Evolutionary conservation across 2,888 invertebrate species (phyloP), one percentile per base, ranked within the genome.

Genomic region (Cerastis rubricosa): DNA sequence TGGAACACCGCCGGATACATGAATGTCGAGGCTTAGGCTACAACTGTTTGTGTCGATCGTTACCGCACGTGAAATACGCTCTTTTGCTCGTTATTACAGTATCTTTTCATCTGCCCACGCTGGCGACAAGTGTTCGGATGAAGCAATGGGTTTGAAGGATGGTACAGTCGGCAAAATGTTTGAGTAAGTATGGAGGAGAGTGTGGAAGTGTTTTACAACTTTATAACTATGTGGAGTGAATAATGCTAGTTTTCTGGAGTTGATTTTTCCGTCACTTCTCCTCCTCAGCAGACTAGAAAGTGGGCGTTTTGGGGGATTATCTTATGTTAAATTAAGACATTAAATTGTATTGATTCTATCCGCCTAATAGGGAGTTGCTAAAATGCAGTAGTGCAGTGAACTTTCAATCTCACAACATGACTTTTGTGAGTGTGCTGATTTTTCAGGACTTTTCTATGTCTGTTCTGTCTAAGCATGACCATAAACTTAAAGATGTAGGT

Each of bases 21-120:
- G 73, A 84, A 85, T 78, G 84, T 81, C 85, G n/a, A 78, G 68
- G 78, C 40, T 75, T 35, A 81, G 14, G 43, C 75, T 71, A 67
- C 40, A 76, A 81, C 61, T 54, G 78, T 84, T 84, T 78, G 81
- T 81, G 71, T 81, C 59, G 77, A 81, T 78, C 71, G 75, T 84
- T 74, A 64, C 54, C 25, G 14, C 61, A 29, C 19, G 71, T 85
- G 80, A 86, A 65, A 77, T 87, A 85, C 17, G 63, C 63, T 54
- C 61, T 43, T 69, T 70, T 57, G 35, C 64, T 70, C 57, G 71
- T 70, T 78, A 82, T 82, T 75, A 78, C 57, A 6, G 64, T 43
- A 72, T 83, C 85, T 81, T 85, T 87, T 87, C 82, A 87, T 87
- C 87, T 80, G 43, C 87, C 87, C 86, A 87, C 87, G 76, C 71